Percentiles rank a stretch among this genome's conserved stretches.
Evolutionary conservation across 2,888 invertebrate genomes (phyloP).

Genomic region (Sylvicola fuscatus): DNA sequence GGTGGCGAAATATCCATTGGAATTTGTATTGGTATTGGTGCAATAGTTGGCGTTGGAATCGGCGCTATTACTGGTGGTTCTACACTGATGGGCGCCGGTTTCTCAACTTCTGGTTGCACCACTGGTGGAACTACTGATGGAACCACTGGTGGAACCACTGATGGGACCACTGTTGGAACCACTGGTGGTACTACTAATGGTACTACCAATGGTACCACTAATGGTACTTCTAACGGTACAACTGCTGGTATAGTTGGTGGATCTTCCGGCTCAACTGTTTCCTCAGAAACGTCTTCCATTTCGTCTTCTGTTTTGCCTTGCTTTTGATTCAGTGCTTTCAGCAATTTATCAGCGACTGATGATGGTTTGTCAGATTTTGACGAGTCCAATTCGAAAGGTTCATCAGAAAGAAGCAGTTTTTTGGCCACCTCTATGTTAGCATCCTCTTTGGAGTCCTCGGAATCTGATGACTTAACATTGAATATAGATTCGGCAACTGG

Average conservation of each 20-base stretch:
- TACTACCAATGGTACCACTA: slow-evolving; percentile 3
- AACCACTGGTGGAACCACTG: not conserved
- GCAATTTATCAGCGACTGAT: slow-evolving; percentile 39
- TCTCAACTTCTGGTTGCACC: slow-evolving; percentile 2
- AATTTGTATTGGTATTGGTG: not conserved
- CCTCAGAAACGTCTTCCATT: slow-evolving; percentile 19
- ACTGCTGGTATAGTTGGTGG: slow-evolving; percentile 21
- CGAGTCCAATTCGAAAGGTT: slow-evolving; percentile 15
- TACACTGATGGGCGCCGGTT: not conserved
- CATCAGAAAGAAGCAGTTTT: slow-evolving; percentile 19
- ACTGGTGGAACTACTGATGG: not conserved
- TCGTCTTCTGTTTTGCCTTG: slow-evolving; percentile 28
- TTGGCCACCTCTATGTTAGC: slow-evolving; percentile 15
- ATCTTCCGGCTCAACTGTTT: slow-evolving; percentile 10
- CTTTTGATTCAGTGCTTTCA: slow-evolving; percentile 33
- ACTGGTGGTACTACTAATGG: slow-evolving; percentile 4
- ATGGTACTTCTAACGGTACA: slow-evolving; percentile 14
- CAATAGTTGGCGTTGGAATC: not conserved
- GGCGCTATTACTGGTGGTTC: too few relatives aligned
- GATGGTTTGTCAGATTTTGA: slow-evolving; percentile 25
- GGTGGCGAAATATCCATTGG: not conserved
- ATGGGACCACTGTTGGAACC: not conserved
- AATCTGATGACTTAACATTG: slow-evolving; percentile 8
- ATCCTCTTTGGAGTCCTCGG: slow-evolving; percentile 12
- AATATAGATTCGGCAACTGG: slow-evolving; percentile 17